Conservation (phyloP, 2,888 invertebrate species). For the Stenurella melanura region DNA sequence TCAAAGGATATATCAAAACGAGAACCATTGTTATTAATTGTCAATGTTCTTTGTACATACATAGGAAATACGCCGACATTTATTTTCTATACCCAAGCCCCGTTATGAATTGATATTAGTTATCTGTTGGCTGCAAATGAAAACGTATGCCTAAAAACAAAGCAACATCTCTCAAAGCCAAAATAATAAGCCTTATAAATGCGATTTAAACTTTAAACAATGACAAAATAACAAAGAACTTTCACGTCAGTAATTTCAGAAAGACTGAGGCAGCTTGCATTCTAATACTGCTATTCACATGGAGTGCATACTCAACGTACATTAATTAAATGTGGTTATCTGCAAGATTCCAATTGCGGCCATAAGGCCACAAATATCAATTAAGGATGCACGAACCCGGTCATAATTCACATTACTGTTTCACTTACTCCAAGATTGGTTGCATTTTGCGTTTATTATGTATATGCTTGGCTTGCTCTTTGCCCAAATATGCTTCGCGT, state of each 20-base stretch:
- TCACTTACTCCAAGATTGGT: conserved; percentile 58
- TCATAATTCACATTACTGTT: conserved; percentile 71
- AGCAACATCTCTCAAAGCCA: conserved; percentile 51
- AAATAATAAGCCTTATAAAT: conserved; percentile 55
- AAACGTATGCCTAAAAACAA: conserved; percentile 44
- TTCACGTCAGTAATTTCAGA: conserved; percentile 58
- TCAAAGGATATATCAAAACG: background rate
- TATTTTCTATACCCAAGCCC: conserved; percentile 18
- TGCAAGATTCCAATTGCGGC: conserved; percentile 73
- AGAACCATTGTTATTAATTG: conserved; percentile 11
- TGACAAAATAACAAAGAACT: conserved; percentile 58
- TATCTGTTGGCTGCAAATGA: conserved; percentile 43
- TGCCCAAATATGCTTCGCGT: conserved; percentile 12
- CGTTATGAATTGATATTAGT: conserved; percentile 39
- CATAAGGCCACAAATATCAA: conserved; percentile 73
- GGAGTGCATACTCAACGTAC: conserved; percentile 65
- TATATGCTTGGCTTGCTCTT: conserved; percentile 23
- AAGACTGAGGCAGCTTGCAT: conserved; percentile 53
- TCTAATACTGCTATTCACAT: conserved; percentile 61
- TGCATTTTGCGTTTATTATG: conserved; percentile 40
- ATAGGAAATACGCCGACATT: conserved; percentile 25
- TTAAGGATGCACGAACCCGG: conserved; percentile 71
- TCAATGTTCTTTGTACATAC: conserved; percentile 10
- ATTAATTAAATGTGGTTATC: conserved; percentile 74
- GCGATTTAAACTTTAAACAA: conserved; percentile 58